These are phyloP conservation scores for Drosophila parvula DNA, from an alignment of 1,140 invertebrate species.

Conservation along the genomic window DNA sequence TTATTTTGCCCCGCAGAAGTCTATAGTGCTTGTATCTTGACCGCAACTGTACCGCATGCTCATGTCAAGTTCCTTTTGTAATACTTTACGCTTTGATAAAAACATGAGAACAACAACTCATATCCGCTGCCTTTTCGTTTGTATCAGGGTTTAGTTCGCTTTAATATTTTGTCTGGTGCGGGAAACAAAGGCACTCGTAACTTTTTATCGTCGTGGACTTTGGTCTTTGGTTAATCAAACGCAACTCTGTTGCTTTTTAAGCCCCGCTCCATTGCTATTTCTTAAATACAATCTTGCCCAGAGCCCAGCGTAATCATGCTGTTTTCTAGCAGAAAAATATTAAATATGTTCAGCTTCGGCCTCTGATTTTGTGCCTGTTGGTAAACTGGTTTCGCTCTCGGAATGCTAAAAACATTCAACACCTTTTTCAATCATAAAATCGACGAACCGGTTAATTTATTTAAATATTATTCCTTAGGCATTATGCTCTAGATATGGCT, in stretches of 20 bases:
- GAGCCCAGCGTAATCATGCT: neutral
- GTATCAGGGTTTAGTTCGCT: constrained; percentile 26
- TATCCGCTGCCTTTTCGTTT: constrained; percentile 46
- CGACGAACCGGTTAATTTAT: constrained; percentile 38
- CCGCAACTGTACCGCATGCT: neutral
- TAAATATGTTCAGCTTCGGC: neutral
- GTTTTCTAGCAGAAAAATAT: constrained; percentile 17
- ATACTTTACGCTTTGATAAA: constrained; percentile 21
- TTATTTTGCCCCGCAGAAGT: neutral
- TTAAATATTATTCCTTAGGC: constrained; percentile 15
- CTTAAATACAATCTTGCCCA: constrained; percentile 31
- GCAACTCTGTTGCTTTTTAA: constrained; percentile 7
- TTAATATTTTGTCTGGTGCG: constrained; percentile 5
- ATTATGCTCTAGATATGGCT: constrained; percentile 1
- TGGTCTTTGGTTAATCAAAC: constrained; percentile 27
- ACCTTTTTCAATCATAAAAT: constrained; percentile 28
- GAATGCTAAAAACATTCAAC: constrained; percentile 48
- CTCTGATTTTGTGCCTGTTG: neutral
- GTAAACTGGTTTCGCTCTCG: constrained; percentile 13
- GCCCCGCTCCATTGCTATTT: constrained; percentile 21
- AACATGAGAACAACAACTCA: constrained; percentile 1
- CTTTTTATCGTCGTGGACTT: constrained; percentile 18
- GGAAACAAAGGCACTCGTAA: constrained; percentile 12
- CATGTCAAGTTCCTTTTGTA: constrained; percentile 4
- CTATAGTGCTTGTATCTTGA: neutral